Evolutionary conservation across 1,140 invertebrate species (phyloP).

Genomic region (Tyrophagus putrescentiae): DNA sequence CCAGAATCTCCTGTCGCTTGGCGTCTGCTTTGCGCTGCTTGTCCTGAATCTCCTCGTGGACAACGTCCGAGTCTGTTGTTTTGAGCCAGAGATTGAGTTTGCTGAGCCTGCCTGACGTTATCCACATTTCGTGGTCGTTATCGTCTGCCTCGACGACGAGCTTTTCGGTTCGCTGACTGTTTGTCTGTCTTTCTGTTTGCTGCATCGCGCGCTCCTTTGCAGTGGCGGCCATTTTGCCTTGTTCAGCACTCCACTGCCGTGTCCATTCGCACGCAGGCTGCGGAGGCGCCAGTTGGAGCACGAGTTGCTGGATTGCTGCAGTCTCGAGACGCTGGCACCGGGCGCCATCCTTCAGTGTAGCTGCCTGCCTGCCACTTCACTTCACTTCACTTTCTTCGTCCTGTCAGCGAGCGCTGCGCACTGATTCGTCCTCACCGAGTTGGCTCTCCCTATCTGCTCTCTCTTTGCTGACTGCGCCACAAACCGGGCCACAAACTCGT

Average conservation of each 20-base stretch:
- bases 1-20: constrained; percentile 4
- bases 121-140: too few species aligned
- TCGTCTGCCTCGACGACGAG: not conserved
- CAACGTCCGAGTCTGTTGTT: too few species aligned
- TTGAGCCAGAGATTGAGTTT: too few species aligned
- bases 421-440: not conserved
- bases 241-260: not conserved
- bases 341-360: too few species aligned
- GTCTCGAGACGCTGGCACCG: not conserved
- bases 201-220: not conserved
- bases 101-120: too few species aligned
- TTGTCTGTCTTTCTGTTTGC: not conserved
- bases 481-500: not conserved
- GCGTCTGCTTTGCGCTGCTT: constrained; percentile 11
- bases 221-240: not conserved
- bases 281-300: not conserved
- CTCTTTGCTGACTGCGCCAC: too few species aligned
- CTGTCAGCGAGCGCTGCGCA: too few species aligned
- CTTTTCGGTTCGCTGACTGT: not conserved
- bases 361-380: too few species aligned
- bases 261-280: not conserved
- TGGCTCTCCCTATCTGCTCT: not conserved
- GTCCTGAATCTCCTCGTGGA: constrained; percentile 2
- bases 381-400: constrained; percentile 1
- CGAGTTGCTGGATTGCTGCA: not conserved